These are phyloP conservation scores for Alosa sapidissima DNA, from an alignment of 2,797 vertebrate genomes.

Conservation along the genomic window DNA sequence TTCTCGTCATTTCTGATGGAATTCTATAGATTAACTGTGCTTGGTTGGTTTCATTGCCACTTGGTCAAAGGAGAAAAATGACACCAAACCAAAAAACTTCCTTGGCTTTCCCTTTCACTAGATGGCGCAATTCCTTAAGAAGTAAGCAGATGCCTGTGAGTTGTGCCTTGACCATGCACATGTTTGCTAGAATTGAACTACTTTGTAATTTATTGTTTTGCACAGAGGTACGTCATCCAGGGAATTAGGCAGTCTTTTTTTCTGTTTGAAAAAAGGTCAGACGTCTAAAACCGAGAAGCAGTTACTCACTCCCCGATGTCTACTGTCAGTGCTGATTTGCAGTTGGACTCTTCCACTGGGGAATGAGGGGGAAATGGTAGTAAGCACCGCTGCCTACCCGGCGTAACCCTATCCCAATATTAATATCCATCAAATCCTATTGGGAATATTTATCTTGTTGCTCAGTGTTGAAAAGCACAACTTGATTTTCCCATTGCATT, in stretches of 20 bases:
- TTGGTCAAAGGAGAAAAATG: not conserved
- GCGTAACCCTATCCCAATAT: constrained; percentile 43
- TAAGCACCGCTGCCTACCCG: constrained; percentile 27
- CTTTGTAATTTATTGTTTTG: constrained; percentile 20
- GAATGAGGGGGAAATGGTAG: constrained; percentile 35
- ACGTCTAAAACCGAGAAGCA: not conserved
- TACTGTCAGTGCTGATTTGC: not conserved
- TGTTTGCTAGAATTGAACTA: not conserved
- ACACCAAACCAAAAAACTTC: not conserved
- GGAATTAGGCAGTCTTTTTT: constrained; percentile 21
- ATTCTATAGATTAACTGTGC: not conserved
- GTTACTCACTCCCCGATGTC: constrained; percentile 5
- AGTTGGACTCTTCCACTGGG: constrained; percentile 23
- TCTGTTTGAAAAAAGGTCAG: constrained; percentile 9
- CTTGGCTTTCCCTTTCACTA: not conserved
- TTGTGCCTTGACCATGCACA: not conserved
- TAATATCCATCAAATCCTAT: constrained; percentile 49
- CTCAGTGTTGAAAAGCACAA: constrained; percentile 44
- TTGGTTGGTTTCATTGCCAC: not conserved
- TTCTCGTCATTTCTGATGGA: not conserved
- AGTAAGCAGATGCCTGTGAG: not conserved
- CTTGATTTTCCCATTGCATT: constrained; percentile 57
- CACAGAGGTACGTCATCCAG: constrained; percentile 11
- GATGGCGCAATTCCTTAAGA: not conserved
- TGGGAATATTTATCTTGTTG: constrained; percentile 50